Evolutionary conservation across 2,888 invertebrate species (phyloP).

Genomic region (Tipula helvola): DNA sequence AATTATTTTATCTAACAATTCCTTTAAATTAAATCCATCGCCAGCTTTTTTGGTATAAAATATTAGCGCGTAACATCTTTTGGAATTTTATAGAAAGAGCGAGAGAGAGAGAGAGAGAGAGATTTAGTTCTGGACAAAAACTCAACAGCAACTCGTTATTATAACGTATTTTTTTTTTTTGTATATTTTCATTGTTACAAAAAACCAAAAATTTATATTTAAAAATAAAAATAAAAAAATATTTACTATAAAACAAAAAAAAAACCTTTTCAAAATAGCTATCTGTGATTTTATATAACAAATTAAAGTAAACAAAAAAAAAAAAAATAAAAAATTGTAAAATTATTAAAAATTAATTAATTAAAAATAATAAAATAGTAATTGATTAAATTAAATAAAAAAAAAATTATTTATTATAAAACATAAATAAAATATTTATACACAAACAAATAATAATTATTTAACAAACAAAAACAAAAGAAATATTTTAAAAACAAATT

Average conservation of each 20-base stretch:
- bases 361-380: not conserved
- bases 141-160: not conserved
- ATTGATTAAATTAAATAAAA: not conserved
- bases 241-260: not conserved
- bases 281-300: conserved; percentile 8
- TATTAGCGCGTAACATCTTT: not conserved
- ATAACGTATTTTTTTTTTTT: not conserved
- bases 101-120: not conserved
- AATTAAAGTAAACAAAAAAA: not conserved
- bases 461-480: not conserved
- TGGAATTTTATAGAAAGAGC: not conserved
- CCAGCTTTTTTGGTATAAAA: not conserved
- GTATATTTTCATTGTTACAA: not conserved
- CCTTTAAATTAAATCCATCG: not conserved
- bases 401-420: not conserved
- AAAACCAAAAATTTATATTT: not conserved
- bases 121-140: not conserved
- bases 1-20: too few species aligned
- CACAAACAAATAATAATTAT: not conserved
- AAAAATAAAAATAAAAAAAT: not conserved
- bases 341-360: not conserved
- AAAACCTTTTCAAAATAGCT: not conserved
- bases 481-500: not conserved
- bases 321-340: not conserved
- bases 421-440: not conserved